Base-by-base conservation (phyloP, 2,113 vertebrate species). In the Lutjanus erythropterus region DNA sequence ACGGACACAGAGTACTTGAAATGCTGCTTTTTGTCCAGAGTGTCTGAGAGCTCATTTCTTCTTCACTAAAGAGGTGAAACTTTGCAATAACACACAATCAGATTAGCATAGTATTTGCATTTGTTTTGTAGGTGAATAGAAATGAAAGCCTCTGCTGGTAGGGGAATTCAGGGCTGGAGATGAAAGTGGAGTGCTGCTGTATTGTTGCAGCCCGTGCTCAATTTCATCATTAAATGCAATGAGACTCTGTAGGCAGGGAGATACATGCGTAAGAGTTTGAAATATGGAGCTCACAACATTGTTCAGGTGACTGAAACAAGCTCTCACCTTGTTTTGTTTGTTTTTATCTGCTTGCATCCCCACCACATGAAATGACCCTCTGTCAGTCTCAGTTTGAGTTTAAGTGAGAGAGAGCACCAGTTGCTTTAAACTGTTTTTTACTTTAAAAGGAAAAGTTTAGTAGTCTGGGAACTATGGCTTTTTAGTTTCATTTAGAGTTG, bases 61-160 rank as follows among this genome's bases (percentile, higher is more conserved):
- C 8, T 60, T 66, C 60, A 27, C 14, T 18, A 27, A 56, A 7
- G n/a, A 52, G 60, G 31, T 56, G 52, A 61, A 62, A 71, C 64
- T 60, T 49, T 25, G 42, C 49, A 68, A 37, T 76, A 42, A 53
- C 73, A 64, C 69, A 67, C 65, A 60, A 44, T 47, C 50, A 68
- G 18, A 93, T 88, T 89, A 81, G 56, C 89, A 91, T 91, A 21
- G 53, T 25, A 84, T 90, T 88, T 87, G 82, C 84, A 87, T 89
- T 84, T 82, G 70, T 68, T 37, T 80, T 35, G 53, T 19, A 49
- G 58, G 12, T 15, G 14, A 27, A 16, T 5, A 35, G 12, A 27
- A 64, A 65, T 65, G 59, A 78, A 72, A 70, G 74, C 11, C 62
- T 47, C 16, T 9, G 61, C 52, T 61, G 73, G 58, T 80, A 23